phyloP scores from a whole-genome alignment of 2,797 vertebrate genomes.

The Siniperca scherzeri region DNA sequence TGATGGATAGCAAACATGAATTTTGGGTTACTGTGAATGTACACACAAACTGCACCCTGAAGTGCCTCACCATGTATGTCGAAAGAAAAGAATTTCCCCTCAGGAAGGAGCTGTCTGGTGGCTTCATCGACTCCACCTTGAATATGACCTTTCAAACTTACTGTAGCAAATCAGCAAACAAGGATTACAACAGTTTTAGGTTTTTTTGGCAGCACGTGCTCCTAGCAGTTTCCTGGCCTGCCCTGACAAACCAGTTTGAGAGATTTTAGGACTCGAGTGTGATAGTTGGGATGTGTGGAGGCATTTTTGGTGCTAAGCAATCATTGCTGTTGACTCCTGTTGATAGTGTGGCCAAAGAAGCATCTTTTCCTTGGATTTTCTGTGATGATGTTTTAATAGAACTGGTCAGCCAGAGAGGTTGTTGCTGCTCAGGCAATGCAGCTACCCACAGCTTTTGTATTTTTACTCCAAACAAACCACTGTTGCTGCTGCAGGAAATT shows the following conservation, averaged over 20 bases:
- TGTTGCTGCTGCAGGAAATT: conserved; percentile 1
- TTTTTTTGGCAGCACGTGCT: conserved; percentile 21
- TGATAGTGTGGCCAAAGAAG: background rate
- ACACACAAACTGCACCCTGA: conserved; percentile 29
- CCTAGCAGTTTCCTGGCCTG: conserved; percentile 19
- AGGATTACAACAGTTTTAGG: conserved; percentile 47
- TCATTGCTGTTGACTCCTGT: background rate
- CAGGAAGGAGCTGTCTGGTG: conserved; percentile 35
- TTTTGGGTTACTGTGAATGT: conserved; percentile 7
- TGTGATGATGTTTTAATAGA: background rate
- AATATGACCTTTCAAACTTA: conserved; percentile 52
- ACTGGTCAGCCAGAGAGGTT: background rate
- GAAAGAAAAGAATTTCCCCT: conserved; percentile 47
- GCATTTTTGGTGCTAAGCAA: background rate
- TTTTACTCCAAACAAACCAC: conserved; percentile 2
- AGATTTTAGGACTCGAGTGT: conserved; percentile 31
- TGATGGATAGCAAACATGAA: conserved; percentile 20
- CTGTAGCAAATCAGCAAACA: conserved; percentile 55
- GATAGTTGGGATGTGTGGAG: background rate
- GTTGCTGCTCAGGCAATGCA: background rate
- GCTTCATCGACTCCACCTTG: conserved; percentile 32
- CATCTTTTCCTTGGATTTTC: background rate
- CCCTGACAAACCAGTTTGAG: conserved; percentile 63
- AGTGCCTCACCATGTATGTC: background rate
- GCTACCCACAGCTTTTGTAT: background rate